Evolutionary conservation across 2,888 invertebrate species (phyloP).

Genomic region (Epistrophe eligans): DNA sequence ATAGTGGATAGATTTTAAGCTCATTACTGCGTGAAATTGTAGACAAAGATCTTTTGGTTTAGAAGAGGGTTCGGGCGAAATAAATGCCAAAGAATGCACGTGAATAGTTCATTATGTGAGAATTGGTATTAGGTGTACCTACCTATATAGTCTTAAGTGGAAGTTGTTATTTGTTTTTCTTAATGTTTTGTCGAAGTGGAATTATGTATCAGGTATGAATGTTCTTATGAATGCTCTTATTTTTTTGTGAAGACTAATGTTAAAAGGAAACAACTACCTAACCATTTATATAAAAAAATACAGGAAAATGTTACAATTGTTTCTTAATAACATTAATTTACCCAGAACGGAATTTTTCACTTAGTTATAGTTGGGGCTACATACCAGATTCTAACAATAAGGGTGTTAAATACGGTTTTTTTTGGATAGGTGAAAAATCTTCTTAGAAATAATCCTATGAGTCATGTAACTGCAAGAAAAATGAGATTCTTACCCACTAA

Average conservation of each 20-base stretch:
- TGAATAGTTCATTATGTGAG: conserved; percentile 72
- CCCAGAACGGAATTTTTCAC: too few species aligned
- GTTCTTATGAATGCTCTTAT: neutral
- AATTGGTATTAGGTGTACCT: conserved; percentile 46
- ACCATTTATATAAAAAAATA: conserved; percentile 12
- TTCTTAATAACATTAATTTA: neutral
- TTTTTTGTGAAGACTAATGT: conserved; percentile 21
- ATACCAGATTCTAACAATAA: too few species aligned
- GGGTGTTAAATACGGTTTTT: too few species aligned
- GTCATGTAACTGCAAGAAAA: too few species aligned
- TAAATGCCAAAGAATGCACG: conserved; percentile 50
- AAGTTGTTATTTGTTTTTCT: conserved; percentile 45
- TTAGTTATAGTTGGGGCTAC: too few species aligned
- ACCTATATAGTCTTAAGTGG: neutral
- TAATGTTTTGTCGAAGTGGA: conserved; percentile 13
- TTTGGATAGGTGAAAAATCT: too few species aligned
- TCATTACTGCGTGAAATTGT: conserved; percentile 59
- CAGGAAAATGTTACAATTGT: conserved; percentile 31
- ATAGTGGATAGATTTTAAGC: conserved; percentile 61
- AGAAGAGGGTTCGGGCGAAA: conserved; percentile 4
- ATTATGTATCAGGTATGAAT: neutral
- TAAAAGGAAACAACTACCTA: conserved; percentile 60
- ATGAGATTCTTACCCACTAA: too few species aligned
- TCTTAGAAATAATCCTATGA: too few species aligned
- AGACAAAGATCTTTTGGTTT: conserved; percentile 21